These are phyloP conservation scores for silkworm (Bombyx mori) DNA, from an alignment of 1,140 invertebrate genomes.

Conservation along the genomic window ASM3026992v2 NC_085110.1:314501-315000, in stretches of 20 bases:
- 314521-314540: conserved; percentile 79
- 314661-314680: conserved; percentile 79
- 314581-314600: not conserved
- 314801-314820: conserved; percentile 81
- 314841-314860: too few species aligned
- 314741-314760: conserved; percentile 88
- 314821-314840: conserved; percentile 66
- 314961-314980: too few species aligned
- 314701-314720: conserved; percentile 89
- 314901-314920: too few species aligned
- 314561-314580: not conserved
- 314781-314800: conserved; percentile 84
- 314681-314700: conserved; percentile 91
- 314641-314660: too few species aligned
- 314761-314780: conserved; percentile 88
- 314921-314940: too few species aligned
- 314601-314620: too few species aligned
- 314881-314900: too few species aligned
- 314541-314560: not conserved
- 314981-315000: too few species aligned
- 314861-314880: too few species aligned
- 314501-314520: conserved; percentile 43
- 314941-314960: too few species aligned
- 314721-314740: conserved; percentile 91
- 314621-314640: too few species aligned